phyloP scores from a whole-genome alignment of 2,797 vertebrate genomes.

The Rhynchotus rufescens region DNA sequence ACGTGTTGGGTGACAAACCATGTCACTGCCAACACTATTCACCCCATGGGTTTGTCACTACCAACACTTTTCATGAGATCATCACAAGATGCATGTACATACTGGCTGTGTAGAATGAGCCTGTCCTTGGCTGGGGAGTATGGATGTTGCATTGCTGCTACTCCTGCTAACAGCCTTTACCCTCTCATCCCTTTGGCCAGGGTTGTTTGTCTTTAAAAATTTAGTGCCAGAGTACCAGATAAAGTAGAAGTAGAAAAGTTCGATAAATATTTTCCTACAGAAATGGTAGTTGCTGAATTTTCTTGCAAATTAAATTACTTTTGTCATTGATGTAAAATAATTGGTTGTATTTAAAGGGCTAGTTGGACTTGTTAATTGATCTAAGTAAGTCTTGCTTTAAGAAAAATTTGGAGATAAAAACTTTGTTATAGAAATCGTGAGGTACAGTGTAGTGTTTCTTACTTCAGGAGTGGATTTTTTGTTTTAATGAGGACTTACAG shows the following conservation, averaged over 20 bases:
- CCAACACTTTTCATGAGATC: neutral
- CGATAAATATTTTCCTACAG: neutral
- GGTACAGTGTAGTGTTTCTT: conserved; percentile 39
- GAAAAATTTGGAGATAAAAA: conserved; percentile 19
- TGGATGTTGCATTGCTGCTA: neutral
- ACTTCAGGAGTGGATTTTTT: conserved; percentile 42
- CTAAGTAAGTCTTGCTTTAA: neutral
- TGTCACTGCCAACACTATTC: too few species aligned
- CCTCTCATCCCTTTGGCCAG: neutral
- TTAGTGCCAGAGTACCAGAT: neutral
- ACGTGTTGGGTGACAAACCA: too few species aligned
- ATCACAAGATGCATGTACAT: neutral
- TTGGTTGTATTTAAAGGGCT: neutral
- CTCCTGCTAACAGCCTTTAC: neutral
- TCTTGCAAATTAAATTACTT: neutral
- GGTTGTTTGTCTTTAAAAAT: neutral
- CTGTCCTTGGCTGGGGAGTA: neutral
- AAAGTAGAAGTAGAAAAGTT: neutral
- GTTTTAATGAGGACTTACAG: conserved; percentile 41
- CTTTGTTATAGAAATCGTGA: conserved; percentile 24
- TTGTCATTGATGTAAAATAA: conserved; percentile 15
- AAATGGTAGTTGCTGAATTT: neutral
- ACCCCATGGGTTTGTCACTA: neutral
- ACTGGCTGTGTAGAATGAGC: neutral
- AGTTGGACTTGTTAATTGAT: neutral